phyloP scores from a whole-genome alignment of 2,888 invertebrate genomes.

The Calameuta pallipes region DNA sequence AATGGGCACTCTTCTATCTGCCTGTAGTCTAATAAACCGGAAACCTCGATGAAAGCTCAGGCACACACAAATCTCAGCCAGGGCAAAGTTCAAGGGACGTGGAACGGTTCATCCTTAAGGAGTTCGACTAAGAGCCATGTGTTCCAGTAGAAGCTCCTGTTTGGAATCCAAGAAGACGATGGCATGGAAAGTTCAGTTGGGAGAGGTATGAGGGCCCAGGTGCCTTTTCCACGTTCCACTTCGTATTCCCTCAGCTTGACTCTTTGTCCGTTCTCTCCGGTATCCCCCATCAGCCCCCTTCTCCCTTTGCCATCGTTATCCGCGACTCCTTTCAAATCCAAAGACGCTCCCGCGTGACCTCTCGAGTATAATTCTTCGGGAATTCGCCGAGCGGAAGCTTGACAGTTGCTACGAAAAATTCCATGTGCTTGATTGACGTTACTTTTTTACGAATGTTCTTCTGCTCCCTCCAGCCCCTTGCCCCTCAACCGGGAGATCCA shows the following conservation, averaged over 20 bases:
- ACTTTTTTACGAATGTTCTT: not conserved
- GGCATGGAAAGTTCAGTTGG: constrained; percentile 4
- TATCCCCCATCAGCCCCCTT: not conserved
- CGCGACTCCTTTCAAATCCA: not conserved
- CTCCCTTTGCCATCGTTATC: constrained; percentile 20
- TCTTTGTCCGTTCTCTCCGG: not conserved
- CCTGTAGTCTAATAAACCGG: not conserved
- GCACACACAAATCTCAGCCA: not conserved
- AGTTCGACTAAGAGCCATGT: not conserved
- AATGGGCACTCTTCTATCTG: not conserved
- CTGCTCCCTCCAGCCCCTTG: not conserved
- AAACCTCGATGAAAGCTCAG: not conserved
- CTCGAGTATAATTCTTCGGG: constrained; percentile 9
- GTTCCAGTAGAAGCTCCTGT: not conserved
- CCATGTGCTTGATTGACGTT: not conserved
- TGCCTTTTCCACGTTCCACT: constrained; percentile 8
- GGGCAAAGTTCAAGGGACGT: not conserved
- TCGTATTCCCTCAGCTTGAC: constrained; percentile 14
- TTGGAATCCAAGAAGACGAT: not conserved
- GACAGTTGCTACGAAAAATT: not conserved
- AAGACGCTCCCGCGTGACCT: constrained; percentile 6
- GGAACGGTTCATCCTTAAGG: not conserved
- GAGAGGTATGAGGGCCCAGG: not conserved
- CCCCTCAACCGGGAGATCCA: not conserved
- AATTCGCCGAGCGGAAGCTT: not conserved